Base-by-base conservation (phyloP, 2,888 invertebrate species). In the Pocota personata region DNA sequence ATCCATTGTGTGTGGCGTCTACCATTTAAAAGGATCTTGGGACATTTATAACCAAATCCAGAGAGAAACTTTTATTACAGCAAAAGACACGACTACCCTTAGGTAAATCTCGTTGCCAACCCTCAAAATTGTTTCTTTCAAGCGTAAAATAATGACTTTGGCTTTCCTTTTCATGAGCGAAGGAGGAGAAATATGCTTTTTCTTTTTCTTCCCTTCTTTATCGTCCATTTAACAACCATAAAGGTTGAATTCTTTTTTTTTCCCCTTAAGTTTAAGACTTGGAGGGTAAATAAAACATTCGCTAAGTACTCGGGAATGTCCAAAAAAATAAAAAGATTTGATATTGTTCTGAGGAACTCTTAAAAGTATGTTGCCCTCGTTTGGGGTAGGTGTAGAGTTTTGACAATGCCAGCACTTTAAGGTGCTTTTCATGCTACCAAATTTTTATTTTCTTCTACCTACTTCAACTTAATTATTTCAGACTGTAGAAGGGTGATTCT, bases 151-250 rank as follows among this genome's bases (percentile, higher is more conserved):
- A 62, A 62, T 52, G 62, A 62, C 27, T 73, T 40, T 21, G 19
- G 60, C 12, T 37, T 62, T 52, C 19, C 12, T 50, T 24, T 50
- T 8, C 24, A 7, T 10, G 43, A n/a, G 0, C 24, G 10, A 60
- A 27, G 10, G 14, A 64, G 14, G 14, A 32, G 32, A 48, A 12
- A 35, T 75, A 46, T 72, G 60, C 52, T 46, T 76, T 71, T 24
- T 79, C 52, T 77, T 87, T 87, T 77, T 60, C 91, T 16, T 90
- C 82, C 88, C 93, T 8, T 32, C 35, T 50, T 48, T 66, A 37
- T 37, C 32, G 50, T 66, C 66, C 66, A 50, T 66, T 66, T 50
- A 21, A 50, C 35, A 66, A 50, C 14, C 50, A 35, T 50, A 24
- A 35, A n/a, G 35, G 16, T 24, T 66, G 21, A 27, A n/a, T 37